These are phyloP conservation scores for Alligator mississippiensis DNA, from an alignment of 2,113 vertebrate species.

Conservation along the genomic window DNA sequence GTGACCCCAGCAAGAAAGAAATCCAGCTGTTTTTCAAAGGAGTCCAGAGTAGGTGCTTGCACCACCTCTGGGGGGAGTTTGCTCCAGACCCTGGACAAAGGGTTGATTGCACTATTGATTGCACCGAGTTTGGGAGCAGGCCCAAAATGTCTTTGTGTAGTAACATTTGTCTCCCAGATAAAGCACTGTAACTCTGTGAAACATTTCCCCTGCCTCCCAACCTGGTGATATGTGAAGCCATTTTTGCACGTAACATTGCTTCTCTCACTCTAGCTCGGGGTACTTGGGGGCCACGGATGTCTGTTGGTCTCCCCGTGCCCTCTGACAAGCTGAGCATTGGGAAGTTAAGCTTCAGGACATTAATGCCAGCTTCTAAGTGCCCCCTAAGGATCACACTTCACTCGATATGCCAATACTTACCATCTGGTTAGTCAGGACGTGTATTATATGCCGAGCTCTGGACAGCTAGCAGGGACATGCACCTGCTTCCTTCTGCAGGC, in stretches of 20 bases:
- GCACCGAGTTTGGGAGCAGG: not conserved
- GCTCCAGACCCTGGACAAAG: too few species aligned
- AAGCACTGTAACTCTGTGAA: not conserved
- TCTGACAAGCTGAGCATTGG: accelerated
- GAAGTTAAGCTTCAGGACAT: not conserved
- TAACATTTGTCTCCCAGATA: not conserved
- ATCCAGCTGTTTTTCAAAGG: too few species aligned
- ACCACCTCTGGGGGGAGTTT: too few species aligned
- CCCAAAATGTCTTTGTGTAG: not conserved
- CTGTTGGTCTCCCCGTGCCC: not conserved
- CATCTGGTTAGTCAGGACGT: not conserved
- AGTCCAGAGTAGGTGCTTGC: too few species aligned
- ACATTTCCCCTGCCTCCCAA: not conserved
- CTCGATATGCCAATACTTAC: not conserved
- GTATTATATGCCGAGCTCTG: accelerated
- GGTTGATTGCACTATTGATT: not conserved
- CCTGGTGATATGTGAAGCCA: not conserved
- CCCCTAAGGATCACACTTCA: not conserved
- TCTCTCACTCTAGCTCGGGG: not conserved
- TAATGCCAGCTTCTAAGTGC: not conserved
- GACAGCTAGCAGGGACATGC: not conserved
- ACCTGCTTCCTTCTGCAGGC: not conserved
- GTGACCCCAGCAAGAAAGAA: too few species aligned
- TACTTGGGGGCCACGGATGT: not conserved
- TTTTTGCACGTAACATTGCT: not conserved